Evolutionary conservation across 2,113 vertebrate species (phyloP), one percentile per base, ranked within the genome.

Genomic region (Corythornis madagascariensis): DNA sequence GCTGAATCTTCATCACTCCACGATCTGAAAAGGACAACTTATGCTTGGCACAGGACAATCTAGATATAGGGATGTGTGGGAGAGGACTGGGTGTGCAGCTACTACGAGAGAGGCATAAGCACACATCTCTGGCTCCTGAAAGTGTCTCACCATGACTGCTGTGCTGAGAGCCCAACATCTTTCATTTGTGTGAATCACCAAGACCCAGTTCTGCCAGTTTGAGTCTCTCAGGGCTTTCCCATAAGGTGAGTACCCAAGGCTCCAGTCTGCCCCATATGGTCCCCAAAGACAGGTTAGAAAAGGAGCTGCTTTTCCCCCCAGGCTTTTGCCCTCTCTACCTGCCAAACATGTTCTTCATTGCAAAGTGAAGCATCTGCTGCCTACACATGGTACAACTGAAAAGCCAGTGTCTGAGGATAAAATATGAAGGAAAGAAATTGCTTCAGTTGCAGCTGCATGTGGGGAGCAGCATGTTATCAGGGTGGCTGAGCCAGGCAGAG

Each of bases 281-380:
- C 20, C n/a, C 28, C 0, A 0, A 38, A 31, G 16, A 16, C 25
- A 56, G 56, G 4, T 5, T 71, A 80, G 73, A 78, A 86, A 79
- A 74, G 15, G 42, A 63, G 25, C 43, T 73, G 33, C 40, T 92
- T 29, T 70, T 65, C 45, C 43, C 10, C 6, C 6, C 16, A n/a
- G 61, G 31, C 69, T 38, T 38, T 38, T 86, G 56, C 40, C 22
- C n/a, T 60, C 43, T 88, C 31, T 84, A 84, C 48, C 43, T 73
- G 76, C 33, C 92, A 90, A 47, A 47, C 22, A 5, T 43, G 18
- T 88, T 92, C 26, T 71, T 83, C 33, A 26, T 33, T 7, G 6
- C 14, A 67, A 81, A 88, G 47, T 13, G 72, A 94, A 86, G 35
- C 70, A 64, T 81, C 70, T 88, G 65, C 60, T 88, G 65, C 45